Conservation (phyloP, 2,113 vertebrate genomes). For the Oryzias javanicus region DNA sequence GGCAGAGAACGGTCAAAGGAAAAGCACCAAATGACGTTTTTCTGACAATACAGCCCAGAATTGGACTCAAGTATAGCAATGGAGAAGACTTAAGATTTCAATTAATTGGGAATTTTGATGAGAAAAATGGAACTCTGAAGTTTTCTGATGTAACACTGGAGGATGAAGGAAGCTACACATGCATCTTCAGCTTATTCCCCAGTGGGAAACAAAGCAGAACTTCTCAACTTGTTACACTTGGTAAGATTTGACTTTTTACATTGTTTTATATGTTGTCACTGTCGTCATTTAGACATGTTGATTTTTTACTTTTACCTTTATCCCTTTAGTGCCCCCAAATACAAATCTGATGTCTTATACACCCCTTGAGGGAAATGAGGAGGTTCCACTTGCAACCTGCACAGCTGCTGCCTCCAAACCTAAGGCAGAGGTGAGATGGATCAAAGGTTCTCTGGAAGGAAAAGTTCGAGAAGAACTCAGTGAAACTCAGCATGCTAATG, state of each 20-base stretch:
- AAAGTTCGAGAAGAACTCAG: constrained; percentile 1
- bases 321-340: constrained; percentile 41
- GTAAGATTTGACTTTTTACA: constrained; percentile 24
- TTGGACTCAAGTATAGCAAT: background rate
- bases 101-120: constrained; percentile 23
- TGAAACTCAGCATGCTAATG: constrained; percentile 8
- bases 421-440: constrained; percentile 45
- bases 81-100: constrained; percentile 7
- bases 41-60: accelerated
- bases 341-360: accelerated
- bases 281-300: background rate
- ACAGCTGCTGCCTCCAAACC: constrained; percentile 47
- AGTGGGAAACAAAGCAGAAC: constrained; percentile 21
- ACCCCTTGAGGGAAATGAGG: constrained; percentile 8
- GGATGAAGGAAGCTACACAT: constrained; percentile 61
- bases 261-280: background rate
- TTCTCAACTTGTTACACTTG: constrained; percentile 23
- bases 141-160: constrained; percentile 14
- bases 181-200: constrained; percentile 51
- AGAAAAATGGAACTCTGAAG: constrained; percentile 33
- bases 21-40: background rate
- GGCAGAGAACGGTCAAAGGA: constrained; percentile 49
- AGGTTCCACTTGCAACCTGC: constrained; percentile 45
- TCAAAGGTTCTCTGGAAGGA: background rate
- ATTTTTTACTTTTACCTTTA: background rate